Evolutionary conservation across 2,113 vertebrate genomes (phyloP), one percentile per base, ranked within the genome.

Genomic region (Cnemophilus loriae): DNA sequence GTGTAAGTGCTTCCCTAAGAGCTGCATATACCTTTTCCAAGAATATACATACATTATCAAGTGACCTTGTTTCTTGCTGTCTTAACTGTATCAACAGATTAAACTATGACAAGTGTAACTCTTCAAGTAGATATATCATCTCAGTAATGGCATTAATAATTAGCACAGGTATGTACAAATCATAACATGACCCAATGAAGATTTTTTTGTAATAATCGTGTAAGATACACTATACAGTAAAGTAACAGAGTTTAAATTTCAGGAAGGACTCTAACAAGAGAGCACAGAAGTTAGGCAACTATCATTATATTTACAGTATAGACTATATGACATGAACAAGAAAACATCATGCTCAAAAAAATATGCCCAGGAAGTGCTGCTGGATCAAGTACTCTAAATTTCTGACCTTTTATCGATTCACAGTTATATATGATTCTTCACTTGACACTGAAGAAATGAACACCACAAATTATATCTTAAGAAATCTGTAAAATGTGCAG

Each of bases 351-450:
- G 13, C 20, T 69, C 19, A 69, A 52, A 64, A 77, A 13, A 89
- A n/a, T 10, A 47, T 15, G 64, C 57, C 32, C 13, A 57, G 1
- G 50, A 81, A 70, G 7, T 41, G 47, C 13, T 84, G 32, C 28
- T 14, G 18, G n/a, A 79, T 69, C 21, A 79, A 79, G 18, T 16
- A 52, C 28, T 47, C 16, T 33, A 39, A 35, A 56, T 49, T 71
- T 84, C 21, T 87, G 23, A 24, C 23, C n/a, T 79, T 89, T 50
- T 37, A 61, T 39, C 44, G 82, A 30, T 22, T 32, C 15, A 21
- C 13, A 84, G 30, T 18, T 5, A 1, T 4, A 47, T 4, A 44
- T 0, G 0, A 65, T 69, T 77, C n/a, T 50, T 89, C 37, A 55
- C 32, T 67, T 71, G 41, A 69, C 18, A 39, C 13, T 10, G 32